These are phyloP conservation scores for Pecten maximus DNA, from an alignment of 2,888 invertebrate genomes.

Conservation along the genomic window DNA sequence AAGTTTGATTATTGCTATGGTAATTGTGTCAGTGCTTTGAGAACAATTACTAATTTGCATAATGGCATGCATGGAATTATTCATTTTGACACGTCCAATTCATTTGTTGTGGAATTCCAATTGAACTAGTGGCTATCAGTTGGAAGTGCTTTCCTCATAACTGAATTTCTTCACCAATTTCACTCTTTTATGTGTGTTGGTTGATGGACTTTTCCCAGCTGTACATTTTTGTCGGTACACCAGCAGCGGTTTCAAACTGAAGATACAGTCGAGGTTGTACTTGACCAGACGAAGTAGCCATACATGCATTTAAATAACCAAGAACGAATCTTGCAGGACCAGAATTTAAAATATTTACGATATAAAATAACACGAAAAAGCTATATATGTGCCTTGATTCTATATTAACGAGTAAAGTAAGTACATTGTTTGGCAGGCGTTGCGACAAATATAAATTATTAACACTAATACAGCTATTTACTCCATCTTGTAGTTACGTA, in stretches of 20 bases:
- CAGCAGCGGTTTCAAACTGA: neutral
- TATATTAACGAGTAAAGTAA: too few species aligned
- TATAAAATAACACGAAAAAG: too few species aligned
- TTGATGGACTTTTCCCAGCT: neutral
- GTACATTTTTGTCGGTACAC: neutral
- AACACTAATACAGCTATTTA: too few species aligned
- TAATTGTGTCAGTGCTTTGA: constrained; percentile 13
- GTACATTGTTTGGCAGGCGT: too few species aligned
- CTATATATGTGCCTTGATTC: too few species aligned
- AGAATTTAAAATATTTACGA: too few species aligned
- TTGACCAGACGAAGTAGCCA: too few species aligned
- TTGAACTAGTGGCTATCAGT: neutral
- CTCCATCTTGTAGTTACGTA: too few species aligned
- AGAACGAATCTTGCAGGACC: too few species aligned
- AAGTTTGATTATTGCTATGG: constrained; percentile 15
- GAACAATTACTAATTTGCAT: constrained; percentile 33
- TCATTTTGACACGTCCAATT: constrained; percentile 23
- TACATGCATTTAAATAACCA: too few species aligned
- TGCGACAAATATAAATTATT: too few species aligned
- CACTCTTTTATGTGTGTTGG: neutral
- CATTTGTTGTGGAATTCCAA: neutral
- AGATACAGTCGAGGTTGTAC: too few species aligned
- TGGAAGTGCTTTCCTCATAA: neutral
- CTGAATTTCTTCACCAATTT: constrained; percentile 11
- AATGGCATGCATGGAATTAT: constrained; percentile 29